Base-by-base conservation (phyloP, 1,140 invertebrate species). In the Thereuonema tuberculata region DNA sequence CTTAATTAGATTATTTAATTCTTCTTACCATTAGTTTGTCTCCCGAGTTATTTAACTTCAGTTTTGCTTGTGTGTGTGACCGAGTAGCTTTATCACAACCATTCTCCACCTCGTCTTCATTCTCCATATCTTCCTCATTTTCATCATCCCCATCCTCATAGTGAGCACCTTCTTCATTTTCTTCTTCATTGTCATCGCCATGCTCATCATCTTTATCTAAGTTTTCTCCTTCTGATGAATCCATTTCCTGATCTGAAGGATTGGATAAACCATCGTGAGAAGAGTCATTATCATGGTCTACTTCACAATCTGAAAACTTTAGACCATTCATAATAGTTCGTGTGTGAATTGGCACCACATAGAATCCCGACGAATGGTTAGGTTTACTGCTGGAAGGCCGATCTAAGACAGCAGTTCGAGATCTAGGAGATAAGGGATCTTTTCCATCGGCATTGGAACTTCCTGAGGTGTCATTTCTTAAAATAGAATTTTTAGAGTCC, bases 111-210 rank as follows among this genome's bases (percentile, higher is more conserved):
- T 50, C 25, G 28, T 60, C 58, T 52, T 27, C 37, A 49, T 58
- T 47, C 28, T 56, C 61, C 48, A 56, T 59, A 28, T 57, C 60
- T 15, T 29, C 50, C 29, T 61, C 57, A 31, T 63, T 60, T 20
- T 66, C 66, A 20, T 54, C 58, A 1, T 65, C 60, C 54, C 58
- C 28, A 23, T 62, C 59, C 14, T 53, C 49, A n/a, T n/a, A n/a
- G n/a, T n/a, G n/a, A n/a, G n/a, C n/a, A 62, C 58, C 59, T 27
- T 65, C 66, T 49, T 62, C 63, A 47, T 56, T 59, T 48, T 62
- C 61, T 58, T 64, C 59, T 1, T 48, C 56, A 21, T 65, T 63
- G 15, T 69, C 65, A n/a, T 62, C 60, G 20, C 64, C 63, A 47
- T 65, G 64, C 28, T 64, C 63, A 14, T 62, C 63, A n/a, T 49